Evolutionary conservation across 2,113 vertebrate genomes (phyloP).

Genomic region (Diphyllodes magnificus): DNA sequence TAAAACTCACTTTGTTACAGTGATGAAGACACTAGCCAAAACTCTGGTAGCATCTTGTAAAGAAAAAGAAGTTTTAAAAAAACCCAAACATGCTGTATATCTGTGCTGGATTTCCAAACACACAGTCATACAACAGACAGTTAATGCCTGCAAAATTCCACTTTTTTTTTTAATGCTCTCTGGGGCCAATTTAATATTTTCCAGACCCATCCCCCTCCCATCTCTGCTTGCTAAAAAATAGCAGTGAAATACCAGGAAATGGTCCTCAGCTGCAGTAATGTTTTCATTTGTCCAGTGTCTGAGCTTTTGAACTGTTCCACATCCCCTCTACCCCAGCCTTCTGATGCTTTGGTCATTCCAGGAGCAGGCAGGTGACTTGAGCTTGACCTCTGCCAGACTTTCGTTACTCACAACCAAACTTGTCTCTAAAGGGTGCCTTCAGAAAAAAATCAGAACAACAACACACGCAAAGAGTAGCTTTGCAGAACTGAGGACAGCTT

Average conservation of each 20-base stretch:
- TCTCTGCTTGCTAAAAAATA: neutral
- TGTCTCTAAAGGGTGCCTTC: neutral
- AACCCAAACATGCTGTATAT: neutral
- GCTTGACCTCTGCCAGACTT: neutral
- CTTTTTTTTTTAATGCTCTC: neutral
- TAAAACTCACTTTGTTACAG: neutral
- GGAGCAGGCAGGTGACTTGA: neutral
- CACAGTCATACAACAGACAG: neutral
- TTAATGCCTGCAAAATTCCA: constrained; percentile 17
- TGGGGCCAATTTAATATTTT: constrained; percentile 38
- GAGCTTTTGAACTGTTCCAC: neutral
- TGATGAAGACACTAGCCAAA: neutral
- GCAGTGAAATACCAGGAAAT: constrained; percentile 53
- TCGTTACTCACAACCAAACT: neutral
- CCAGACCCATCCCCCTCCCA: neutral
- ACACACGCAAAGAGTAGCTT: neutral
- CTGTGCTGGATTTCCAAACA: neutral
- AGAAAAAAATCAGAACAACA: neutral
- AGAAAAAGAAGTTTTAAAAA: neutral
- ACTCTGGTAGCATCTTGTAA: neutral
- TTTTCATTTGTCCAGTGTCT: neutral
- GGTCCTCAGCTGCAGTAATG: neutral
- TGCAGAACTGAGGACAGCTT: neutral
- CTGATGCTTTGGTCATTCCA: neutral
- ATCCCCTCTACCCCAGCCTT: neutral